Conservation (phyloP, 2,113 vertebrate species). For the Entelurus aequoreus region DNA sequence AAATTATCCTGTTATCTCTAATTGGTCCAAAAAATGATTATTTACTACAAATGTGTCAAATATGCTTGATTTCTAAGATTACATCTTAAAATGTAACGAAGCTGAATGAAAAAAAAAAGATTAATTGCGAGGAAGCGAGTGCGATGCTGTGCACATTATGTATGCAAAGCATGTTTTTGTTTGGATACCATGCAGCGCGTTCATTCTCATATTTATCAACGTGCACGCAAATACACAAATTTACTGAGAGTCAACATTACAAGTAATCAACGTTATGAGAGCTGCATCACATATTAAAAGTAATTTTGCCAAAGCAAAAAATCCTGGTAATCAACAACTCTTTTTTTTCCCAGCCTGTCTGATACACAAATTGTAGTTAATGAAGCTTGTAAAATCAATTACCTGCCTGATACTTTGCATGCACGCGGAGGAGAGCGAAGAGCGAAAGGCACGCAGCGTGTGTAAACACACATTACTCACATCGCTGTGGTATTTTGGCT, state of each 20-base stretch:
- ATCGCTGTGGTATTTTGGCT: slow-evolving; percentile 62
- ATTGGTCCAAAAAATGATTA: too few species aligned
- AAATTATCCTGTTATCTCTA: too few species aligned
- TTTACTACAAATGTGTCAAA: too few species aligned
- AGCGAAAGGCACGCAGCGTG: slow-evolving; percentile 61
- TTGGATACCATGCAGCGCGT: slow-evolving; percentile 23
- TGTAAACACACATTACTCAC: slow-evolving; percentile 69
- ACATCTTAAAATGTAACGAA: too few species aligned
- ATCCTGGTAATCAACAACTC: slow-evolving; percentile 70
- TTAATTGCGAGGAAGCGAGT: background rate
- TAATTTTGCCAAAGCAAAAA: slow-evolving; percentile 61
- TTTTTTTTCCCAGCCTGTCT: slow-evolving; percentile 69
- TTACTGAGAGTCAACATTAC: slow-evolving; percentile 38
- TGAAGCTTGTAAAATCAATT: slow-evolving; percentile 75
- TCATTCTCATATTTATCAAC: slow-evolving; percentile 26
- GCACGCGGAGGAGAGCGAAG: slow-evolving; percentile 56
- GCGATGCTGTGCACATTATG: background rate
- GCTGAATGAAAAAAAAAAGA: background rate
- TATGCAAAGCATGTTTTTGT: slow-evolving; percentile 13
- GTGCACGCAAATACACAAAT: slow-evolving; percentile 7
- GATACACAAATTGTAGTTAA: slow-evolving; percentile 73
- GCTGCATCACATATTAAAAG: slow-evolving; percentile 50
- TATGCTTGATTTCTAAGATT: too few species aligned
- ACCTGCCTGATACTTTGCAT: slow-evolving; percentile 69
- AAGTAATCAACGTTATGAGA: slow-evolving; percentile 41